These are phyloP conservation scores for Danaus plexippus DNA, from an alignment of 1,140 invertebrate species.

Conservation along the genomic window DNA sequence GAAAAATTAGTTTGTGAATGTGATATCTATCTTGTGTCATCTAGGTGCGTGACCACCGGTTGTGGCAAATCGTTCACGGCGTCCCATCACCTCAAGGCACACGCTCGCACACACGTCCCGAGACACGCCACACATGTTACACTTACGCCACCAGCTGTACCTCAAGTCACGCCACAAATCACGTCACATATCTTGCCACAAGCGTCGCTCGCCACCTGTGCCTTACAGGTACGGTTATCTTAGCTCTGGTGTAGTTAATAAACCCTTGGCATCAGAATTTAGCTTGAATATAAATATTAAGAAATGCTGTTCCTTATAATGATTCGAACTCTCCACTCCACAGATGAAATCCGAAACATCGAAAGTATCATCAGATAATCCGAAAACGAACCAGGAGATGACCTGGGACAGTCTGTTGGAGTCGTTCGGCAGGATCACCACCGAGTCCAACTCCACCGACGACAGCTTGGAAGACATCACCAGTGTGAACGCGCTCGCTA, in stretches of 20 bases:
- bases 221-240: too few species aligned
- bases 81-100: conserved; percentile 94
- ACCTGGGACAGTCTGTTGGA: conserved; percentile 61
- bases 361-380: conserved; percentile 22
- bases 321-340: conserved; percentile 12
- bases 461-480: conserved; percentile 55
- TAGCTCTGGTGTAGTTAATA: too few species aligned
- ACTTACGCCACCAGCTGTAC: conserved; percentile 80
- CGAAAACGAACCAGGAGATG: conserved; percentile 32
- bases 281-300: too few species aligned
- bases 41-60: conserved; percentile 83
- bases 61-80: conserved; percentile 94
- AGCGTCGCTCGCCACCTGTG: too few species aligned
- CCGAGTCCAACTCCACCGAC: conserved; percentile 61
- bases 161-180: too few species aligned
- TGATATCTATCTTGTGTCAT: not conserved
- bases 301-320: too few species aligned
- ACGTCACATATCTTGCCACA: too few species aligned
- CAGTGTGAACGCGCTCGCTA: conserved; percentile 36
- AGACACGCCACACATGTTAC: conserved; percentile 79
- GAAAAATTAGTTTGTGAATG: not conserved
- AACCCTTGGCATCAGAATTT: too few species aligned
- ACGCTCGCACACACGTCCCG: conserved; percentile 79
- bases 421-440: conserved; percentile 61
- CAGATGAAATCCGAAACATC: conserved; percentile 40